A percentile compares a stretch with the other conserved stretches of the same genome.
These are phyloP conservation scores for Peromyscus leucopus DNA, from an alignment of 2,113 vertebrate genomes.

Conservation along the genomic window DNA sequence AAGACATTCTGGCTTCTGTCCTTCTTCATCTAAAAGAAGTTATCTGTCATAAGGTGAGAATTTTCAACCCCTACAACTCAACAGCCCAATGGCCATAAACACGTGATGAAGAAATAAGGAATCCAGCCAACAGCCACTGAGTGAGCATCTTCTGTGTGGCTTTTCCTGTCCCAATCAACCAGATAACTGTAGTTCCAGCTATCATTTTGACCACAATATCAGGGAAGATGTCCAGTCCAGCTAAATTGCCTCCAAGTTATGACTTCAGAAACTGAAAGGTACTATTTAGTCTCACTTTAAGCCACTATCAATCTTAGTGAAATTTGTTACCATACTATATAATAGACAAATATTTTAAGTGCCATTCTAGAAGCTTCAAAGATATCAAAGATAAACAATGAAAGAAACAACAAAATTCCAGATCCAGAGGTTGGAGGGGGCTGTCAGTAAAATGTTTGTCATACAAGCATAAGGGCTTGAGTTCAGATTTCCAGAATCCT, in stretches of 20 bases:
- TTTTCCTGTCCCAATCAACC: not conserved
- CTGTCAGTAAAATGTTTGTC: not conserved
- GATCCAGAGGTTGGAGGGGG: not conserved
- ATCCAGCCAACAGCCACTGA: not conserved
- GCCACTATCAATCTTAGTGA: not conserved
- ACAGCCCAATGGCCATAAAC: not conserved
- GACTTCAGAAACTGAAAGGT: not conserved
- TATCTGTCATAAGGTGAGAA: not conserved
- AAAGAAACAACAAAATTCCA: not conserved
- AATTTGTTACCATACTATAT: not conserved
- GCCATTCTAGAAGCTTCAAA: conserved; percentile 43
- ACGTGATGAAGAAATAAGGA: not conserved
- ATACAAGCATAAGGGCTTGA: not conserved
- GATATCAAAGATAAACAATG: not conserved
- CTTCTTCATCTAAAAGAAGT: conserved; percentile 2
- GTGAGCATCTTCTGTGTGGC: not conserved
- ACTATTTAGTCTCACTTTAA: conserved; percentile 20
- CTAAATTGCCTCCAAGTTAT: not conserved
- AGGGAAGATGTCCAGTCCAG: not conserved
- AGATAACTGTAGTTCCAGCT: not conserved
- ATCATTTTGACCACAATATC: not conserved
- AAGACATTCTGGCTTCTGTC: not conserved
- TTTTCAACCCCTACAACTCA: not conserved
- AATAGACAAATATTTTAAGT: conserved; percentile 39
- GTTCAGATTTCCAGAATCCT: not conserved